Evolutionary conservation across 1,140 invertebrate species (phyloP).

Genomic region (Tetramorium simillimum): DNA sequence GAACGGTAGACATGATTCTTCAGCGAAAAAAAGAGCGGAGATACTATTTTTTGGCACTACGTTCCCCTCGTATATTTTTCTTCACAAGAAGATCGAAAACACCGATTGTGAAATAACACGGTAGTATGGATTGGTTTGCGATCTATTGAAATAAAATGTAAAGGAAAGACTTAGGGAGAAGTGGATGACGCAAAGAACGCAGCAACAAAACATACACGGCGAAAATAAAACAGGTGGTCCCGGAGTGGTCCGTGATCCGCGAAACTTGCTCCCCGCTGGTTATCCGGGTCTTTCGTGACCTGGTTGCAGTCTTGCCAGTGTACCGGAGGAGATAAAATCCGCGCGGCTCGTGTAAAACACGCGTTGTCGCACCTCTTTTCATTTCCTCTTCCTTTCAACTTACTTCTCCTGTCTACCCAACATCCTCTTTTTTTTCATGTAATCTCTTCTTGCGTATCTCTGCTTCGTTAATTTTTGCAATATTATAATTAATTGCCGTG

Average conservation of each 20-base stretch:
- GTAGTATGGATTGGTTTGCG: background rate
- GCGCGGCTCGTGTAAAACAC: slow-evolving; percentile 77
- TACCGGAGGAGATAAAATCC: slow-evolving; percentile 75
- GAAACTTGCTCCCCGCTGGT: slow-evolving; percentile 39
- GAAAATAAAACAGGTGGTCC: slow-evolving; percentile 64
- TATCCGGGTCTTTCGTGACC: slow-evolving; percentile 65
- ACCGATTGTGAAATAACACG: background rate
- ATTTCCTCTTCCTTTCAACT: slow-evolving; percentile 54
- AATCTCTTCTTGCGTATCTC: slow-evolving; percentile 36
- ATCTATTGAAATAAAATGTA: slow-evolving; percentile 11
- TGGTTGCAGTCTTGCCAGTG: slow-evolving; percentile 65
- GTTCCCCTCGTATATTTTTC: background rate
- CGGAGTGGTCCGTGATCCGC: slow-evolving; percentile 45
- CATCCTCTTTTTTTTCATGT: slow-evolving; percentile 23
- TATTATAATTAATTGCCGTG: background rate
- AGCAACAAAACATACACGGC: background rate
- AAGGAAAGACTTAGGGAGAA: slow-evolving; percentile 35
- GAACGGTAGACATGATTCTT: background rate
- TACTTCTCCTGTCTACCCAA: slow-evolving; percentile 5
- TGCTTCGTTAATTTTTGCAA: background rate
- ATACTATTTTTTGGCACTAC: background rate
- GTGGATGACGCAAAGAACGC: slow-evolving; percentile 7
- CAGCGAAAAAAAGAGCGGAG: background rate
- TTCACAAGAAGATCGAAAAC: background rate
- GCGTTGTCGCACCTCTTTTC: slow-evolving; percentile 76